phyloP scores from a whole-genome alignment of 2,113 vertebrate species.

The Ranitomeya imitator region DNA sequence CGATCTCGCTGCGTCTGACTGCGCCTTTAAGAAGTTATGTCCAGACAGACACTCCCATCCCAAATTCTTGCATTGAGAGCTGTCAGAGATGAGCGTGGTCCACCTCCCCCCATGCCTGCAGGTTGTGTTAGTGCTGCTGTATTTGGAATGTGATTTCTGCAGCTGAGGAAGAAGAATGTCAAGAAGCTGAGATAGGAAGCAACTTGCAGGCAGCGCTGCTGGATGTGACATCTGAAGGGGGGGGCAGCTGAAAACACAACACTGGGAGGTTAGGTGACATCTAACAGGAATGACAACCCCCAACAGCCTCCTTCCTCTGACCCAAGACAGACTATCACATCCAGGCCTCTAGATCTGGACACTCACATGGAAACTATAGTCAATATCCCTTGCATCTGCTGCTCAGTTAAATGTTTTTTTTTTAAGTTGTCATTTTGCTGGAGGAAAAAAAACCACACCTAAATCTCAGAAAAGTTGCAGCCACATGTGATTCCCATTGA shows the following conservation, averaged over 20 bases:
- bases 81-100: background rate
- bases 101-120: background rate
- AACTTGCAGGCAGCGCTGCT: background rate
- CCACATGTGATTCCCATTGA: too few species aligned
- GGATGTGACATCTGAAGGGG: background rate
- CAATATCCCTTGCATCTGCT: background rate
- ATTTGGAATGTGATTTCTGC: background rate
- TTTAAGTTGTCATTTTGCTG: too few species aligned
- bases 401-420: background rate
- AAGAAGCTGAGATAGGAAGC: background rate
- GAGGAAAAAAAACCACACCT: too few species aligned
- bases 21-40: background rate
- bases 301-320: too few species aligned
- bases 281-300: too few species aligned
- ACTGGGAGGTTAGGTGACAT: background rate
- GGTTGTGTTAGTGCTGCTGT: background rate
- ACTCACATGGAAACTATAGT: too few species aligned
- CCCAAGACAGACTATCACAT: too few species aligned
- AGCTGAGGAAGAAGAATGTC: background rate
- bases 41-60: background rate
- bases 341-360: too few species aligned
- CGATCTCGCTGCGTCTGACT: too few species aligned
- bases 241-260: background rate
- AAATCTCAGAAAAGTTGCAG: too few species aligned
- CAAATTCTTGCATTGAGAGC: background rate